Evolutionary conservation across 2,797 vertebrate genomes (phyloP), one percentile per base, ranked within the genome.

Genomic region (Melanotaenia boesemani): DNA sequence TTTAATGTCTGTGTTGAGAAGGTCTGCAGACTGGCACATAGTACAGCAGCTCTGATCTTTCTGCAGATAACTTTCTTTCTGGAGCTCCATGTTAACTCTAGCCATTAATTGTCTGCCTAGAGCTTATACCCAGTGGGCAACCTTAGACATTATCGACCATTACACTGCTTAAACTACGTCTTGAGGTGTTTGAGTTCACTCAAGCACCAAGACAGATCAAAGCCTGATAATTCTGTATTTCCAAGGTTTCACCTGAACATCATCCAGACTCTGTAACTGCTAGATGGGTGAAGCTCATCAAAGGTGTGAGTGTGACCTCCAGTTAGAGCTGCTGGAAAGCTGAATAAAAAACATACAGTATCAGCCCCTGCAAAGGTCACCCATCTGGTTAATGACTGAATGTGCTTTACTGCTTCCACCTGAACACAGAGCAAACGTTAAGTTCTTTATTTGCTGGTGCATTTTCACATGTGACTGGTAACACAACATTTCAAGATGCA

Each of bases 181-280:
- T 60, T 59, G 16, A 68, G 56, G 41, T 63, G 24, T 37, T 65
- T 52, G 55, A 41, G 58, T 36, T 80, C 55, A 65, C n/a, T 52
- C 26, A 5, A 32, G 67, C 63, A 66, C 46, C n/a, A 1, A 50
- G 48, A 37, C 67, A 70, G 28, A 79, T 74, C 30, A 76, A 65
- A 83, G 60, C 37, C 60, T 18, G 59, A 72, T 77, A 55, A 71
- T 59, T 73, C 65, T 56, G 26, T 11, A 58, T 63, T 60, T 55
- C 60, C 55, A 72, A 67, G 44, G 63, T 52, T 67, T 80, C 67
- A 60, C 48, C 46, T 60, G 30, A 68, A 62, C 58, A 67, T 28
- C 52, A 69, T 26, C 20, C 16, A 26, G 41, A 50, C 55, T 24
- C 26, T 37, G 59, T 37, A 67, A 26, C 50, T 48, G 50, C 32